phyloP scores from a whole-genome alignment of 2,113 vertebrate species.

The Melanocharis versteri region DNA sequence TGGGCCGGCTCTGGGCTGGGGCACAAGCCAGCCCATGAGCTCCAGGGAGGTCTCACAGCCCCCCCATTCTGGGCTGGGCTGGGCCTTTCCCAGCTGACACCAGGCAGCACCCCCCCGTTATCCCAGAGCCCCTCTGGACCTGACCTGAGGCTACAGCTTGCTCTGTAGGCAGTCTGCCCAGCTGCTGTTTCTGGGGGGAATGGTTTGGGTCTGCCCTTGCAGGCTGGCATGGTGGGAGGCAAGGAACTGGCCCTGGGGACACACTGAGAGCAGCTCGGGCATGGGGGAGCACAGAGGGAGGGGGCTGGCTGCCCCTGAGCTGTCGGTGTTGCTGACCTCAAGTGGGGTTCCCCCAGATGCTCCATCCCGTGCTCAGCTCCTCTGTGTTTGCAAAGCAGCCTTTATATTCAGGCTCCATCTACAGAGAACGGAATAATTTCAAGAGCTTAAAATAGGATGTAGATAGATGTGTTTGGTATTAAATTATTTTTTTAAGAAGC shows the following conservation, averaged over 20 bases:
- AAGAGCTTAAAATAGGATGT: conserved; percentile 57
- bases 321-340: background rate
- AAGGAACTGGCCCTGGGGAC: background rate
- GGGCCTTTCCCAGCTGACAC: too few relatives aligned
- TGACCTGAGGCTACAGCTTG: background rate
- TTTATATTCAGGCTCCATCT: conserved; percentile 47
- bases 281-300: background rate
- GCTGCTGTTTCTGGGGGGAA: background rate
- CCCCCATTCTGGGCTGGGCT: too few relatives aligned
- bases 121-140: background rate
- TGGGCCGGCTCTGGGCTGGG: background rate
- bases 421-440: conserved; percentile 44
- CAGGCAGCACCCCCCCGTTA: background rate
- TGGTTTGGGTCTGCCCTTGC: background rate
- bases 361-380: background rate
- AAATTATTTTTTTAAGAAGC: conserved; percentile 18
- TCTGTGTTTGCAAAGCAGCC: background rate
- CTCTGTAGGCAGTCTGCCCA: background rate
- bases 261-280: background rate
- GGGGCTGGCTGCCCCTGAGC: background rate
- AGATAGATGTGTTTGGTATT: conserved; percentile 23
- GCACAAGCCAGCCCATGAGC: background rate
- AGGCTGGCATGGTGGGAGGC: background rate
- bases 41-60: background rate
- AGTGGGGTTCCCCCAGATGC: background rate